These are phyloP conservation scores for Phasianus colchicus DNA, from an alignment of 2,113 vertebrate genomes.

Conservation along the genomic window DNA sequence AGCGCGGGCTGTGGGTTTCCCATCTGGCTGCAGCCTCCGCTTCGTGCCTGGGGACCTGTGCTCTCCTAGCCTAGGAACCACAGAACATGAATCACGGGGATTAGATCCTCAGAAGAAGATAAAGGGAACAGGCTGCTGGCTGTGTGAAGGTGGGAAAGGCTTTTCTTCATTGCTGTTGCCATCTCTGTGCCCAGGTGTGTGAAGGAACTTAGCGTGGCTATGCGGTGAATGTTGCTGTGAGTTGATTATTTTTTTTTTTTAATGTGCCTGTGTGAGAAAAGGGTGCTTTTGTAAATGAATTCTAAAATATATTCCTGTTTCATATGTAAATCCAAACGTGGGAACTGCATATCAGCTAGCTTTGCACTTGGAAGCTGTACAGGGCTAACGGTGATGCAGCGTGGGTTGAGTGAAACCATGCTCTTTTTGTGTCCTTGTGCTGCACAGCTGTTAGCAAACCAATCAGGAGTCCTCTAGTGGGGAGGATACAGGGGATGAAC, in stretches of 20 bases:
- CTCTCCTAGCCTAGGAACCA: neutral
- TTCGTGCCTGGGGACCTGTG: neutral
- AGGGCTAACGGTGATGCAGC: neutral
- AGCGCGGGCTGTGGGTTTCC: neutral
- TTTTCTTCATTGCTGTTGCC: neutral
- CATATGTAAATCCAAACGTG: neutral
- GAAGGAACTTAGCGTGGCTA: neutral
- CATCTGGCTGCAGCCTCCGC: neutral
- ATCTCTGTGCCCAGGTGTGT: neutral
- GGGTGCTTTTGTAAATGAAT: neutral
- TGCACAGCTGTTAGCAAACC: neutral
- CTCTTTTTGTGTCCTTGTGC: neutral
- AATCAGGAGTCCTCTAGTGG: neutral
- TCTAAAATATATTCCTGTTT: neutral
- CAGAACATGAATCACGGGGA: neutral
- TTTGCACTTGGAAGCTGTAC: neutral
- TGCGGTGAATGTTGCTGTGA: accelerated
- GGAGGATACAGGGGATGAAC: neutral
- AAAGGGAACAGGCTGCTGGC: neutral
- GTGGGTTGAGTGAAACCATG: accelerated
- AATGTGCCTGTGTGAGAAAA: neutral
- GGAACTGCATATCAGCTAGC: neutral
- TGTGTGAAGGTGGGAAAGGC: neutral
- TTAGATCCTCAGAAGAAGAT: neutral
- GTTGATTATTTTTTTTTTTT: neutral